Base-by-base conservation (phyloP, 2,113 vertebrate genomes). In the Camelus dromedarius region DNA sequence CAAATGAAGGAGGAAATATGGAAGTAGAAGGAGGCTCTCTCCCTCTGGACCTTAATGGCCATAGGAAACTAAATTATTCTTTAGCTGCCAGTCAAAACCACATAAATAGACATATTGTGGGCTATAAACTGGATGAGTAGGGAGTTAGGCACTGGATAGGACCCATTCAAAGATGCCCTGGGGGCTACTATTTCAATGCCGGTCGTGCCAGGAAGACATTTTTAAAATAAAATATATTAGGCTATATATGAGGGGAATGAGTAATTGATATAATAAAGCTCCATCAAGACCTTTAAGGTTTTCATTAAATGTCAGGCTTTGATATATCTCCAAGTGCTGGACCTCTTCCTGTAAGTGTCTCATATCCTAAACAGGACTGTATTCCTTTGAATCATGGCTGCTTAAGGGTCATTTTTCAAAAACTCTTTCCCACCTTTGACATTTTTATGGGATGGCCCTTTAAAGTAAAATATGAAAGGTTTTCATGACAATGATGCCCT, bases 211-310 rank as follows among this genome's bases (percentile, higher is more conserved):
- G 54, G 42, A 92, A 85, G 75, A 16, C 38, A 82, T 92, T 91
- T 84, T 84, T 8, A 84, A 96, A 96, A 95, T 97, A 96, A 97
- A 96, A 97, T 91, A 83, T 95, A 93, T 95, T 94, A 95, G 80
- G 50, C 46, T 93, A 35, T 70, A 73, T 38, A 80, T 15, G 67
- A 96, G 22, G 64, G 67, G 72, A 96, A 77, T 93, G 87, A 97
- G 77, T 97, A 98, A 97, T 93, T 97, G 96, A 91, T 89, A 83
- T 83, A 96, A 98, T 95, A 96, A 96, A 97, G 18, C 48, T 84
- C 80, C 83, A 97, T 96, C 79, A 90, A 96, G 96, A 89, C 73
- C 93, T 88, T 97, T 89, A 95, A 62, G 64, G 46, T 95, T 97
- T 96, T 95, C 91, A 96, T 96, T 93, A 97, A 97, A 93, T 94